phyloP scores from a whole-genome alignment of 2,797 vertebrate species.

The Sorex maritimensis region DNA sequence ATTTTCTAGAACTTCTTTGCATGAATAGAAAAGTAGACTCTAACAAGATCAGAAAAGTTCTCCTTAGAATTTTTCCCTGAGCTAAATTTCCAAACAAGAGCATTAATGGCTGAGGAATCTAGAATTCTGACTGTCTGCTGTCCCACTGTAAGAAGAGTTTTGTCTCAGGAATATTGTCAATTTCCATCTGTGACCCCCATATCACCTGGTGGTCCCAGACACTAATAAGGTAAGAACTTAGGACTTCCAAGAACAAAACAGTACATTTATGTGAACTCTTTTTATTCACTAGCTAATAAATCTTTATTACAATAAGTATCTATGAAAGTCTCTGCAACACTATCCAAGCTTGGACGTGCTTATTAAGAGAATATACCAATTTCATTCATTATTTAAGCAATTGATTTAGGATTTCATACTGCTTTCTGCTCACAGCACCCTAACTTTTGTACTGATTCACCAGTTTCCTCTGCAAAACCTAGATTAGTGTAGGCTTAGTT shows the following conservation, averaged over 20 bases:
- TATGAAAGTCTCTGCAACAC: not conserved
- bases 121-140: not conserved
- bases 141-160: not conserved
- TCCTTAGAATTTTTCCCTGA: not conserved
- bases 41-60: not conserved
- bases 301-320: not conserved
- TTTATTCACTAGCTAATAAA: slow-evolving; percentile 3
- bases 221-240: not conserved
- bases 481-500: not conserved
- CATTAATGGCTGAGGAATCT: not conserved
- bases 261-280: not conserved
- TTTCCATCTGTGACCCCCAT: not conserved
- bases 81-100: not conserved
- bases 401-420: not conserved
- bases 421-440: not conserved
- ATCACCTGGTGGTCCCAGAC: not conserved
- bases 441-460: not conserved
- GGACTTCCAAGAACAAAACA: not conserved
- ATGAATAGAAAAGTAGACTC: slow-evolving; percentile 29
- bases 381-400: slow-evolving; percentile 20
- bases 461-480: not conserved
- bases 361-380: slow-evolving; percentile 39
- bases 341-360: not conserved
- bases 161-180: not conserved
- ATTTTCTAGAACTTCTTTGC: slow-evolving; percentile 17